phyloP scores from a whole-genome alignment of 2,888 invertebrate species.

The Erannis defoliaria region DNA sequence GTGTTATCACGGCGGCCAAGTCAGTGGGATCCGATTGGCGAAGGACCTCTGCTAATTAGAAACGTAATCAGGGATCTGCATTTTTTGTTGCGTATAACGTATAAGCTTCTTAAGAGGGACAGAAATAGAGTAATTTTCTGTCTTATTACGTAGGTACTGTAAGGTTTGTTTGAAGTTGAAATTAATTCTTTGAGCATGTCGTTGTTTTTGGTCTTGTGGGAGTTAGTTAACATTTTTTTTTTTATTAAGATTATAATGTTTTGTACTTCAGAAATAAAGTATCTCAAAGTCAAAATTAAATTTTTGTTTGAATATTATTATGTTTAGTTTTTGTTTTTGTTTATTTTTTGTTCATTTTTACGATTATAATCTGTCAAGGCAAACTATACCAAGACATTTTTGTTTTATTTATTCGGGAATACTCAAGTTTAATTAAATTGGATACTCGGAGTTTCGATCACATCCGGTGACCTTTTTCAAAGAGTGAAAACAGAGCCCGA shows the following conservation, averaged over 20 bases:
- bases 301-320: no score
- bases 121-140: slow-evolving; percentile 11
- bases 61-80: slow-evolving; percentile 49
- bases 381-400: no score
- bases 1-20: slow-evolving; percentile 52
- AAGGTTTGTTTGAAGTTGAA: slow-evolving; percentile 15
- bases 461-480: no score
- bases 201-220: slow-evolving; percentile 2
- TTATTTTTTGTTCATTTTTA: no score
- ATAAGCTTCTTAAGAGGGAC: slow-evolving; percentile 25
- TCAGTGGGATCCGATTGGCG: slow-evolving; percentile 49
- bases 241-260: not conserved
- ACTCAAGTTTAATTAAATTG: no score
- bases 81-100: slow-evolving; percentile 29
- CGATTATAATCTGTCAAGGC: no score
- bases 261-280: no score
- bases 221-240: not conserved
- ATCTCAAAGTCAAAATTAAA: no score
- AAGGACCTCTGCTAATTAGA: slow-evolving; percentile 53
- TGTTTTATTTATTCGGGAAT: no score
- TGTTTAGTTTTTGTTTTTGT: no score
- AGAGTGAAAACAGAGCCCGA: no score
- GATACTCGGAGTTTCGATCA: no score
- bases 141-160: slow-evolving; percentile 15
- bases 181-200: slow-evolving; percentile 15